Percentiles rank a stretch among this genome's conserved stretches.
phyloP scores from a whole-genome alignment of 2,113 vertebrate species.

The Trogon melanurus region DNA sequence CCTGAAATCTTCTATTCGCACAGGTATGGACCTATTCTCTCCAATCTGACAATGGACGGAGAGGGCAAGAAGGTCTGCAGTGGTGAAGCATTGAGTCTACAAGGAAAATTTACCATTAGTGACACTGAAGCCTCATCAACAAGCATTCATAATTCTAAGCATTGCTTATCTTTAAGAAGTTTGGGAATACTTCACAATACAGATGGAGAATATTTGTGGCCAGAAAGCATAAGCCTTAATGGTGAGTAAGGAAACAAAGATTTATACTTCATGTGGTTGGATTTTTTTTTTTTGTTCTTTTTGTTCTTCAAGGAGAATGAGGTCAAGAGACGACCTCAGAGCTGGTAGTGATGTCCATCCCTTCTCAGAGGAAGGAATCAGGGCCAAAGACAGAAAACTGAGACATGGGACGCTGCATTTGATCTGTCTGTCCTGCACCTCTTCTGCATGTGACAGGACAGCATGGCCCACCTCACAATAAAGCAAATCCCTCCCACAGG shows the following conservation, averaged over 20 bases:
- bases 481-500: not conserved
- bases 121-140: not conserved
- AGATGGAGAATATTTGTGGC: not conserved
- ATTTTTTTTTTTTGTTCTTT: not conserved
- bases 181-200: not conserved
- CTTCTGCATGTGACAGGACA: not conserved
- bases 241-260: not conserved
- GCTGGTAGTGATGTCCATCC: not conserved
- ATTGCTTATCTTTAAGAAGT: not conserved
- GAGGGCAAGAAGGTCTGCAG: conserved; percentile 11
- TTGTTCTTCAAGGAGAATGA: not conserved
- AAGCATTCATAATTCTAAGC: not conserved
- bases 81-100: conserved; percentile 24
- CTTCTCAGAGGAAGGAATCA: not conserved
- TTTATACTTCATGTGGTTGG: not conserved
- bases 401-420: not conserved
- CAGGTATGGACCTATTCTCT: not conserved
- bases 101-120: not conserved
- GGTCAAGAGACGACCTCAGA: not conserved
- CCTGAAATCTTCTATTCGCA: not conserved
- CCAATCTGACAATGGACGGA: conserved; percentile 31
- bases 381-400: not conserved
- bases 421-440: not conserved
- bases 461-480: not conserved
- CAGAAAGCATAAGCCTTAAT: not conserved